phyloP scores from a whole-genome alignment of 2,888 invertebrate genomes.

The Anticlea derivata region DNA sequence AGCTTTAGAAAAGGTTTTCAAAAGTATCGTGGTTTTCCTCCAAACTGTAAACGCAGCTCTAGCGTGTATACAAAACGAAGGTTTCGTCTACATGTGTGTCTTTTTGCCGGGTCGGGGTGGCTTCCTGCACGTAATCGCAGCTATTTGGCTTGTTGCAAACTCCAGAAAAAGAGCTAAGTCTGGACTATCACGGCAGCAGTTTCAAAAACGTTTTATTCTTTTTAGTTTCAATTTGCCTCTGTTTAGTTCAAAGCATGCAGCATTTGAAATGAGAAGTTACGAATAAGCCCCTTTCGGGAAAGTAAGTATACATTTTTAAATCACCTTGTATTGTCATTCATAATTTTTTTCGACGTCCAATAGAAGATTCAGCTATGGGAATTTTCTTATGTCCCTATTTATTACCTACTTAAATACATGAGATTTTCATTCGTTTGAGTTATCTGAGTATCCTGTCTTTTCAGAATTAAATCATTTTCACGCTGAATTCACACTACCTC shows the following conservation, averaged over 20 bases:
- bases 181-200: conserved; percentile 16
- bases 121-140: conserved; percentile 36
- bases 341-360: neutral
- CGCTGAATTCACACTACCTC: conserved; percentile 18
- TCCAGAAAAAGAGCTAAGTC: conserved; percentile 24
- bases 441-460: conserved; percentile 3
- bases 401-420: neutral
- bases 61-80: conserved; percentile 24
- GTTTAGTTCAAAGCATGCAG: neutral
- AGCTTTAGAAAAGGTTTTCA: conserved; percentile 1
- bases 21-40: conserved; percentile 12
- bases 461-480: conserved; percentile 17
- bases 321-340: too few relatives aligned
- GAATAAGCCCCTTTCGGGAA: too few relatives aligned
- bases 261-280: too few relatives aligned
- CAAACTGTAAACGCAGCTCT: conserved; percentile 10
- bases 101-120: conserved; percentile 26
- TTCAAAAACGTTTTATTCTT: conserved; percentile 8
- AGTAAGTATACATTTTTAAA: too few relatives aligned
- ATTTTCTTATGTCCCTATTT: too few relatives aligned
- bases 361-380: too few relatives aligned
- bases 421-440: conserved; percentile 1
- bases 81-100: conserved; percentile 19
- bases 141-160: conserved; percentile 32
- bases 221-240: neutral